Base-by-base conservation (phyloP, 1,140 invertebrate species). In the Aphaenogaster floridana region DNA sequence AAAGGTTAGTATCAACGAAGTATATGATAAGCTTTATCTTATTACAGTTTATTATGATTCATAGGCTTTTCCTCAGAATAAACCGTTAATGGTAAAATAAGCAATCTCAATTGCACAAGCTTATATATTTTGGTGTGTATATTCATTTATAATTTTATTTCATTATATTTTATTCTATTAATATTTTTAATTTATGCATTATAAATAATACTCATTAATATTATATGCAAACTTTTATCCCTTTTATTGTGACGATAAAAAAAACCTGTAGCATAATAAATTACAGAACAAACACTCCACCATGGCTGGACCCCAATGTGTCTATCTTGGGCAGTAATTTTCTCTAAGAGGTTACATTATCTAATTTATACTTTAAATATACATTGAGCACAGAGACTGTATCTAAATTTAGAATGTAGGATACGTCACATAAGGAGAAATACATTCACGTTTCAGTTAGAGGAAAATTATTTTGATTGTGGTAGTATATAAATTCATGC, bases 351-450 rank as follows among this genome's bases (percentile, higher is more conserved):
- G 81, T 80, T 63, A 80, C 76, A 90, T 90, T 91, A 91, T 91
- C 90, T 88, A 91, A 91, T 91, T 79, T 90, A 88, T 81, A 87
- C 66, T 80, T 80, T 91, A 66, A 88, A 84, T 80, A 88, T 69
- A 87, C 39, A 79, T 85, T 66, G 54, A 89, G 74, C 71, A 76
- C 59, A 17, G 36, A 39, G 45, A 68, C 64, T 72, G 36, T 0
- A 61, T 66, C 78, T 80, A 90, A 83, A 91, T 88, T 86, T 90
- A 89, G 66, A 80, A 63, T 50, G 77, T 83, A 78, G 61, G 64
- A 88, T 78, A 72, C 57, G 28, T 79, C 76, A 64, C 15, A 85
- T 52, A 78, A 39, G 36, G 74, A 85, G 42, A 42, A 9, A 86
- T 64, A 42, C 11, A 78, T 42, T 28, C 34, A 57, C 9, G 11